Base-by-base conservation (phyloP, 2,797 vertebrate genomes). In the Tapirus indicus region DNA sequence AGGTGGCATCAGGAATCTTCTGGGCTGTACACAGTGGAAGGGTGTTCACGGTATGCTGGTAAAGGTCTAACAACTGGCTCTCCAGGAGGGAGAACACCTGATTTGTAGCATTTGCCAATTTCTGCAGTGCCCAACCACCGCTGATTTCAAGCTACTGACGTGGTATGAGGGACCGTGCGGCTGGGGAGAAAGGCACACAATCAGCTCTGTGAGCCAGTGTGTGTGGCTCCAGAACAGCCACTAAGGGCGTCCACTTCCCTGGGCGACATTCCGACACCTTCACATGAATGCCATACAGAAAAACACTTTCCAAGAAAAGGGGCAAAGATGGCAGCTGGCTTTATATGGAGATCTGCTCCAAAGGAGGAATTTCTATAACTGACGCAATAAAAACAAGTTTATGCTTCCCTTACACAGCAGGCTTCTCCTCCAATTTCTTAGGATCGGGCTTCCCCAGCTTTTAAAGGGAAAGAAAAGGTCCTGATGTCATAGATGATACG, bases 141-240 rank as follows among this genome's bases (percentile, higher is more conserved):
- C 49, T 11, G 44, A 86, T 38, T n/a, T 29, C 60, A 58, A 54
- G 60, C 69, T 49, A 27, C 80, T 27, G 20, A 38, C 21, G 11
- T 0, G 20, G 35, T 2, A 11, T 2, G 25, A 29, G 41, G 29
- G 35, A 18, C 12, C 0, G 0, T 10, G 21, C 25, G 17, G 12
- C 54, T 7, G 2, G n/a, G 38, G 54, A 64, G 38, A 83, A 23
- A n/a, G 0, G 1, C 14, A n/a, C 8, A 4, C 1, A 0, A 0
- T 21, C 17, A 7, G 75, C 49, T 47, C 35, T 0, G 35, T 3
- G 20, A 62, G 38, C 68, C 3, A 0, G 0, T 2, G 23, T 0
- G 3, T 7, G 32, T 5, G 56, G 29, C 27, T 74, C 32, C 16
- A 18, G n/a, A 69, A 27, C 0, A 0, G 49, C 58, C 49, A 3